Conservation (phyloP, 2,797 vertebrate species). For the Sebastes diaconus region DNA sequence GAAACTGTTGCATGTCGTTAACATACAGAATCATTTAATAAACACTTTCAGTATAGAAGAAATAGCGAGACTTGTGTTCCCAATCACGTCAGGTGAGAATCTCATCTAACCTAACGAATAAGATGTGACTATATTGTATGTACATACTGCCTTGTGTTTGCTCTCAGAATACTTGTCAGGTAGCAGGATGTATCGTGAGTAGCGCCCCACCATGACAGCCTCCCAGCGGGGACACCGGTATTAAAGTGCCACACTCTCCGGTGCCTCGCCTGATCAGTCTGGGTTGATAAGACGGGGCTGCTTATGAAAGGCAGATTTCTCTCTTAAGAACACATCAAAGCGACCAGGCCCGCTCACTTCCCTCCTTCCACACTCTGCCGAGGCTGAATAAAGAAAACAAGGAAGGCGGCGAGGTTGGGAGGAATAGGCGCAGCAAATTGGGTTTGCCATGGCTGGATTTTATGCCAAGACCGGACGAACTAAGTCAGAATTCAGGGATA, state of each 20-base stretch:
- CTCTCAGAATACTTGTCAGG: conserved; percentile 25
- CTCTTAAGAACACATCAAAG: conserved; percentile 79
- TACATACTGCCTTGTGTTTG: neutral
- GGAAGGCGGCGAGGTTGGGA: conserved; percentile 55
- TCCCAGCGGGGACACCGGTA: conserved; percentile 49
- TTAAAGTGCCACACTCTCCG: conserved; percentile 62
- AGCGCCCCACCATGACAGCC: conserved; percentile 35
- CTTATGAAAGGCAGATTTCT: conserved; percentile 76
- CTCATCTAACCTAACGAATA: neutral
- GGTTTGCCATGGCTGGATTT: conserved; percentile 70
- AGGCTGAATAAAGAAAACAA: conserved; percentile 62
- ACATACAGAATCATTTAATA: neutral
- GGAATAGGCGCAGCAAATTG: conserved; percentile 66
- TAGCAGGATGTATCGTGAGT: conserved; percentile 39
- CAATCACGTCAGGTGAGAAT: neutral
- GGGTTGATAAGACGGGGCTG: conserved; percentile 46
- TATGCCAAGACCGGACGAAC: conserved; percentile 66
- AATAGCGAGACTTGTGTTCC: neutral
- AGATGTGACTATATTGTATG: conserved; percentile 11
- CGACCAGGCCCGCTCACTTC: conserved; percentile 47
- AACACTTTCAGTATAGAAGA: neutral
- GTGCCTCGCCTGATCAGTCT: conserved; percentile 68
- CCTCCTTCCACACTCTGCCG: conserved; percentile 32
- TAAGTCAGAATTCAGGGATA: conserved; percentile 73
- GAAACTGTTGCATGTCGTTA: neutral